Percentiles rank a stretch among this genome's conserved stretches.
These are phyloP conservation scores for Indicator indicator DNA, from an alignment of 2,113 vertebrate species.

Conservation along the genomic window DNA sequence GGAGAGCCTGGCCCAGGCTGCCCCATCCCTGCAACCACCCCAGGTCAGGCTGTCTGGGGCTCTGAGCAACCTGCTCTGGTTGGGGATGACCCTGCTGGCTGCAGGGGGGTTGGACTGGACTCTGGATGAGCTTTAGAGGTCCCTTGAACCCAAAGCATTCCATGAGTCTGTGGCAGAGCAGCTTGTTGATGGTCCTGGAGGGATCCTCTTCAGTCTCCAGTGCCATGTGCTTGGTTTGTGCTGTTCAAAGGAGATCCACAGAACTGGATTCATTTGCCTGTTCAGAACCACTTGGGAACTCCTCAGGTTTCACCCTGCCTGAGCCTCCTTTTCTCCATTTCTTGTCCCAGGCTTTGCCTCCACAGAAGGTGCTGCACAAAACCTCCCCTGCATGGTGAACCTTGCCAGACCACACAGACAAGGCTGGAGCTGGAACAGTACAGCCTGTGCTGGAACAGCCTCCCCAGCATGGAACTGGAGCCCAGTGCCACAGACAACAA, in stretches of 20 bases:
- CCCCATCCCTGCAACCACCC: not conserved
- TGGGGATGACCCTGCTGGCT: not conserved
- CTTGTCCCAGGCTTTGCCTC: not conserved
- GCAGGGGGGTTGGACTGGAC: not conserved
- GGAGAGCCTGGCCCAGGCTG: not conserved
- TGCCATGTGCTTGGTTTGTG: not conserved
- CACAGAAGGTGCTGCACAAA: conserved; percentile 6
- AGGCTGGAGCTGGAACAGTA: not conserved
- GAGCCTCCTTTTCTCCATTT: not conserved
- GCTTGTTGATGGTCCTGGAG: not conserved
- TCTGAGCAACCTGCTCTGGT: not conserved
- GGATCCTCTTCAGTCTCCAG: not conserved
- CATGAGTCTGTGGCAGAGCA: no score
- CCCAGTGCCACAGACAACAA: not conserved
- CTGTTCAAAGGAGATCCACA: not conserved
- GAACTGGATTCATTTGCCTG: not conserved
- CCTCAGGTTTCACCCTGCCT: not conserved
- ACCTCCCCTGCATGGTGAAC: not conserved
- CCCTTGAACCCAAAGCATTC: not conserved
- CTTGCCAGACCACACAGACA: conserved; percentile 1
- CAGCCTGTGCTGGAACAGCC: not conserved
- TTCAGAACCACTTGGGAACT: not conserved
- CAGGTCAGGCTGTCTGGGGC: not conserved
- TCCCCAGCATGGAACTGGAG: not conserved
- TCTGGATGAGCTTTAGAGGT: not conserved